Evolutionary conservation across 2,888 invertebrate genomes (phyloP), one percentile per base, ranked within the genome.

Genomic region (Tachina fera): DNA sequence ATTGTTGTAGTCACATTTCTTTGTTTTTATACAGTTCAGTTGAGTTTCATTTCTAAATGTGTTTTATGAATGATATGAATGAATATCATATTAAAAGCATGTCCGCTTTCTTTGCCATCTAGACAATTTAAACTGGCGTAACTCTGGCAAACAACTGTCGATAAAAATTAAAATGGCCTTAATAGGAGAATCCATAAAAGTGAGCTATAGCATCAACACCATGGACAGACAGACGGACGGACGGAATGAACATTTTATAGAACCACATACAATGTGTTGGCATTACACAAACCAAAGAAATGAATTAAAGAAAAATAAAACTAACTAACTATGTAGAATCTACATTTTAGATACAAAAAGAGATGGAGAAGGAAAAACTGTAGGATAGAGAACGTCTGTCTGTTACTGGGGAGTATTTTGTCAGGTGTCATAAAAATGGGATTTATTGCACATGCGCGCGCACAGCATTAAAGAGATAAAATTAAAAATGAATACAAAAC

Each of bases 381-480:
- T 16, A 41, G 19, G 56, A 67, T 19, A 58, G 16, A 45, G 45
- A 71, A 60, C 58, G 65, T 58, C 71, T 77, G 65, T 58, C 71
- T 77, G 77, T 58, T 83, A 65, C 65, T 83, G 65, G 80, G 87
- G 88, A 88, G 89, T 91, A 91, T 91, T 91, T 91, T 91, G 91
- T 91, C 91, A 91, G 91, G 91, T 91, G 91, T 91, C 91, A 91
- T 91, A 91, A 91, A 91, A 90, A 88, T 86, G 88, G 88, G 90
- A 91, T 91, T 91, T 91, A 91, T 91, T 91, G 90, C 91, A 89
- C 91, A 91, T 90, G 91, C 90, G 89, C 90, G 91, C 90, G 89
- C 90, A 89, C 53, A 74, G 53, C 43, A 56, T n/a, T 61, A 47
- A 67, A 31, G 1, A 74, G 49, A 68, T 31, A 61, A 39, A 53